Evolutionary conservation across 2,797 vertebrate genomes (phyloP), one percentile per base, ranked within the genome.

Genomic region (Acropternis orthonyx): DNA sequence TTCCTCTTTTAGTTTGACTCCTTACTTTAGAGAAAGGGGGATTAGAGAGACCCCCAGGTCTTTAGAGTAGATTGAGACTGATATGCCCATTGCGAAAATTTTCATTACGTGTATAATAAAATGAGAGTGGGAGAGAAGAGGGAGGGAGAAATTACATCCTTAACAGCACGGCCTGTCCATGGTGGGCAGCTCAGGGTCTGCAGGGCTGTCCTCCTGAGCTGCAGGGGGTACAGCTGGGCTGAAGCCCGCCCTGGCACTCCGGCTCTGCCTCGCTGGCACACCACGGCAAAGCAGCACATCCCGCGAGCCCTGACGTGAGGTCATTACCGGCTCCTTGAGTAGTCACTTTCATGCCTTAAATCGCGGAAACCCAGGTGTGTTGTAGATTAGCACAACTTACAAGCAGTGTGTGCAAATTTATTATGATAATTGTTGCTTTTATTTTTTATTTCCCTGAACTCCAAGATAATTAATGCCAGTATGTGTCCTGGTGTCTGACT

Each of bases 371-470:
- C 97, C 98, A 98, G 97, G 98, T 98, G 97, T 97, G 97, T 74
- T 97, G 97, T 94, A 97, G 96, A 98, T 98, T 96, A 98, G 96
- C 92, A 96, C 97, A 97, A 97, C 55, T 97, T 97, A 97, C 97
- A 98, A 98, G 97, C 96, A 97, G 92, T 96, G 94, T 97, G 97
- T 97, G 97, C 97, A 98, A 97, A 98, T 98, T 97, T 98, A 97
- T 98, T 98, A 98, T 98, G 98, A 98, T 98, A 98, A 98, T 98
- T 98, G 97, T 97, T 98, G 98, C 97, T 98, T 98, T 98, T 98
- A 98, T 98, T 98, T 98, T 98, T 98, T 97, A 98, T 98, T 98
- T 97, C 98, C 98, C 98, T 97, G 97, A 98, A 98, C 97, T 98
- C 97, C 92, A 97, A 97, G 98, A 98, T 98, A 98, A 98, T 98